Evolutionary conservation across 1,140 invertebrate genomes (phyloP).

Genomic region (Philotrypesis tridentata): DNA sequence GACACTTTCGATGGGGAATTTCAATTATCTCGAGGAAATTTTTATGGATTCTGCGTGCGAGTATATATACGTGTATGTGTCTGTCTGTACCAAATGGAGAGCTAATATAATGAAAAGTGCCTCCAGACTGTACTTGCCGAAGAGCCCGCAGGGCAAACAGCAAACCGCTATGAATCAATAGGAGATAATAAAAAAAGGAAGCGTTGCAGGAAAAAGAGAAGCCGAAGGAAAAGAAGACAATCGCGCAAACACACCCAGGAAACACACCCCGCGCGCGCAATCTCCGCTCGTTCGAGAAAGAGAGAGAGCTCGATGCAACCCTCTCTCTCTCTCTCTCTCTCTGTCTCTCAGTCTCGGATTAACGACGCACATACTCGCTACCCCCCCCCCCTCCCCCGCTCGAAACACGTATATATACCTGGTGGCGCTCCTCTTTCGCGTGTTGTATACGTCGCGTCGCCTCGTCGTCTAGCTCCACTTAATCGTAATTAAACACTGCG

Average conservation of each 20-base stretch:
- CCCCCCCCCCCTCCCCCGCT: background rate
- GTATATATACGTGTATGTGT: too few species aligned
- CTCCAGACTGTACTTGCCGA: too few species aligned
- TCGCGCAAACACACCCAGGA: background rate
- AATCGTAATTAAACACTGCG: constrained; percentile 58
- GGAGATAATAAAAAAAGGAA: background rate
- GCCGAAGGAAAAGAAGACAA: background rate
- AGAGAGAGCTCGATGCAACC: background rate
- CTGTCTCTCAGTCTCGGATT: too few species aligned
- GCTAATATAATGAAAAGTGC: background rate
- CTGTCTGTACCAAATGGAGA: too few species aligned
- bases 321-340: too few species aligned
- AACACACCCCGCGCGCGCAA: background rate
- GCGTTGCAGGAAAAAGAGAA: background rate
- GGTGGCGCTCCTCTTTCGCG: background rate
- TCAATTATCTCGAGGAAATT: background rate
- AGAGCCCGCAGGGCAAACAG: background rate
- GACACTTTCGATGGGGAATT: background rate
- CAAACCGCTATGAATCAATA: background rate
- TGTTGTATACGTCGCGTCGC: background rate
- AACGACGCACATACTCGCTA: constrained; percentile 36
- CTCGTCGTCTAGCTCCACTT: constrained; percentile 48
- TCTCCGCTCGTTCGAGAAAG: constrained; percentile 6
- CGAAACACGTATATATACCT: background rate
- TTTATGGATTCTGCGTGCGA: too few species aligned